phyloP scores from a whole-genome alignment of 2,113 vertebrate genomes.

The Gymnobelideus leadbeateri region DNA sequence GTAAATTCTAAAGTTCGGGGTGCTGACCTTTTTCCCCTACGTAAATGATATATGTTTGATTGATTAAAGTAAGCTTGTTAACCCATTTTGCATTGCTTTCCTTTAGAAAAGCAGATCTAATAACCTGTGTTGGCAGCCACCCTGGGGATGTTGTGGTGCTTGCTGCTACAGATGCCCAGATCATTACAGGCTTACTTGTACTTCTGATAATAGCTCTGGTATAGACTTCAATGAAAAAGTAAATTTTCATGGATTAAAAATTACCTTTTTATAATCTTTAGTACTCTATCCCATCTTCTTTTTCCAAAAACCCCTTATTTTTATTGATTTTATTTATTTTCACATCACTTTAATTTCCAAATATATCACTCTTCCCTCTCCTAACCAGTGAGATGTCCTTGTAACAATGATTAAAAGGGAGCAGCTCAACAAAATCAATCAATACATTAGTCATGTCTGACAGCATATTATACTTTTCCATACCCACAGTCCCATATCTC shows the following conservation, averaged over 20 bases:
- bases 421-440: not conserved
- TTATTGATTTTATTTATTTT: not conserved
- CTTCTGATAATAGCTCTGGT: not conserved
- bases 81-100: no score
- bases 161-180: no score
- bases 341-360: not conserved
- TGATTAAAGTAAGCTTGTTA: no score
- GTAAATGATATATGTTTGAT: no score
- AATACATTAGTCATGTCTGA: not conserved
- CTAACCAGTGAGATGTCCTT: not conserved
- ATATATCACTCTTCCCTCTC: not conserved
- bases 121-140: no score
- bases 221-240: not conserved
- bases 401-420: not conserved
- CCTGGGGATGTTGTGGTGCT: no score
- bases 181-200: not conserved
- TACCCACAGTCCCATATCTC: not conserved
- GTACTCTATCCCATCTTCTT: not conserved
- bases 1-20: no score
- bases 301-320: not conserved
- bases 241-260: not conserved
- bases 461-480: not conserved
- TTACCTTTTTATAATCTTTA: not conserved
- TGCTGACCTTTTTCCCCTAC: no score
- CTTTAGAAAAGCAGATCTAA: no score